phyloP scores from a whole-genome alignment of 2,797 vertebrate genomes.

The Meda fulgida region DNA sequence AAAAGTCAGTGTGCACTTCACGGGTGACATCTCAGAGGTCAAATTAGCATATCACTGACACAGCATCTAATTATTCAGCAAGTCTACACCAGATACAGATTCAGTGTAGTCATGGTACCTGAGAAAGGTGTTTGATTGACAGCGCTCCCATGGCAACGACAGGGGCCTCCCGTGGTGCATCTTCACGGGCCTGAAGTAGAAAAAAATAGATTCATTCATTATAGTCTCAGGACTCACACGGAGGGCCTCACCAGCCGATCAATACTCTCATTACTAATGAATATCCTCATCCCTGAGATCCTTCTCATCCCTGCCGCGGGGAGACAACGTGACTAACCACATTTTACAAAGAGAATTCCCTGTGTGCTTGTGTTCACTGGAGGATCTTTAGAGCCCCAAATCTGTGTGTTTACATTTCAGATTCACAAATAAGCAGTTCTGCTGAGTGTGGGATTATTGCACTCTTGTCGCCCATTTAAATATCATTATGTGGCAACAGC shows the following conservation, averaged over 20 bases:
- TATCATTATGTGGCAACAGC: slow-evolving; percentile 66
- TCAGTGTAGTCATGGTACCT: slow-evolving; percentile 68
- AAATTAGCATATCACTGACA: slow-evolving; percentile 29
- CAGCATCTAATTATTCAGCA: slow-evolving; percentile 1
- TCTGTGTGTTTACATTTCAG: slow-evolving; percentile 15
- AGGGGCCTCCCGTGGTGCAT: slow-evolving; percentile 50
- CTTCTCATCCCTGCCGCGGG: slow-evolving; percentile 71
- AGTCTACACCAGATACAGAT: not conserved
- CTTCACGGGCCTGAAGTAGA: slow-evolving; percentile 48
- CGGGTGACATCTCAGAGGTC: slow-evolving; percentile 31
- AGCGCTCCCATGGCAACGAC: slow-evolving; percentile 66
- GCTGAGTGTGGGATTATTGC: slow-evolving; percentile 27
- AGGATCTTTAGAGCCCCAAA: not conserved
- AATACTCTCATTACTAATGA: slow-evolving; percentile 78
- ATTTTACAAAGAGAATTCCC: slow-evolving; percentile 8
- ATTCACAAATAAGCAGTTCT: slow-evolving; percentile 1
- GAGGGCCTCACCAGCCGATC: slow-evolving; percentile 68
- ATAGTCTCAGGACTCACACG: slow-evolving; percentile 38
- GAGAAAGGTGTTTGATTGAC: slow-evolving; percentile 73
- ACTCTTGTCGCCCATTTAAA: not conserved
- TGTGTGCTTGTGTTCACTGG: slow-evolving; percentile 42
- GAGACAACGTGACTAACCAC: slow-evolving; percentile 54
- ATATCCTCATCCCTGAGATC: slow-evolving; percentile 64
- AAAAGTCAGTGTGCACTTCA: slow-evolving; percentile 31
- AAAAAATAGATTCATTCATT: slow-evolving; percentile 53